Base-by-base conservation (phyloP, 2,113 vertebrate species). In the Grammomys dolichurus region DNA sequence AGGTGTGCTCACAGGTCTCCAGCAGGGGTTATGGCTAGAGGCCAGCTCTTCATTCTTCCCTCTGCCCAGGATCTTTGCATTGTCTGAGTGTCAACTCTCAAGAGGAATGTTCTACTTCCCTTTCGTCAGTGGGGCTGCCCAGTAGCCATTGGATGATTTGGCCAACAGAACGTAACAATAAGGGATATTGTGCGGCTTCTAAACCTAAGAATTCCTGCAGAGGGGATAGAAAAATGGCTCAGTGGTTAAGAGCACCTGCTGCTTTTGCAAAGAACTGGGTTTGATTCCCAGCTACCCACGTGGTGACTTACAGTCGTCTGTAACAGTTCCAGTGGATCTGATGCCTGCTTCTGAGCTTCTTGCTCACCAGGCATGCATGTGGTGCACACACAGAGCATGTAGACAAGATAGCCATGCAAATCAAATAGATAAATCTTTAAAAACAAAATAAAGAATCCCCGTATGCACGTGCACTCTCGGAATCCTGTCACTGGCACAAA, bases 131-230 rank as follows among this genome's bases (percentile, higher is more conserved):
- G 31, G 85, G 28, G 28, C 40, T 76, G 26, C 60, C 70, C 6
- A 5, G 14, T 54, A 7, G 11, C 22, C 17, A 28, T 20, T 87
- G 19, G 31, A 31, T 13, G 33, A 54, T 22, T 80, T 54, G 69
- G 86, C 76, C 70, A 90, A 48, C 36, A 40, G 69, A 91, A 84
- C 69, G 2, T 48, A 51, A n/a, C n/a, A n/a, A n/a, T n/a, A 93
- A 86, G 16, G 63, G 70, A 73, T n/a, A 77, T 12, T 36, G n/a
- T 77, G 24, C 48, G 24, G 1, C 6, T 92, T 72, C 51, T 73
- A 76, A 97, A 56, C 48, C 89, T 76, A 70, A 95, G 87, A 54
- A 43, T 63, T 31, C 24, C 81, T 84, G 80, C 56, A 4, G 13
- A 60, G 80, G 36, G 56, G n/a, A 7, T 43, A 40, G 58, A 28